Evolutionary conservation across 1,140 invertebrate species (phyloP).

Genomic region (Eubasilissa regina): DNA sequence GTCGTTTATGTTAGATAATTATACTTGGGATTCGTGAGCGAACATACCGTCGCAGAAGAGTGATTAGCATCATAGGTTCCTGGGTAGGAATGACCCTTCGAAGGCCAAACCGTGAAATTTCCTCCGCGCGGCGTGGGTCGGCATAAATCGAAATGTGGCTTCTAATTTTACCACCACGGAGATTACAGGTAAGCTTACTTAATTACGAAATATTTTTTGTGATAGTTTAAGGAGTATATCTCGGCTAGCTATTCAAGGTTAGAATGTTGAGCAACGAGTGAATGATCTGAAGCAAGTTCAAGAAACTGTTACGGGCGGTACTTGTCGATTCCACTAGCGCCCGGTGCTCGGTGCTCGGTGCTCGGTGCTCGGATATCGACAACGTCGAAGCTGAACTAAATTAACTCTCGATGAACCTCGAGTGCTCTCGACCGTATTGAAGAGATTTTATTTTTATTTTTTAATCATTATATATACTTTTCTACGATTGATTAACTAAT

Average conservation of each 20-base stretch:
- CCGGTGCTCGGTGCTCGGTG: too few species aligned
- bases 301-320: constrained; percentile 24
- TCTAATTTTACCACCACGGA: not conserved
- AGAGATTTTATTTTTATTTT: too few species aligned
- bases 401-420: too few species aligned
- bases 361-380: too few species aligned
- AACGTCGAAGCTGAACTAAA: too few species aligned
- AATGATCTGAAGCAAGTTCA: constrained; percentile 30
- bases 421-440: too few species aligned
- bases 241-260: constrained; percentile 27
- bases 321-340: too few species aligned
- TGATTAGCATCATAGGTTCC: constrained; percentile 16
- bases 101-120: constrained; percentile 11
- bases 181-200: not conserved
- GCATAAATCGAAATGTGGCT: not conserved
- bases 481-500: too few species aligned
- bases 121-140: too few species aligned
- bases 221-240: constrained; percentile 17
- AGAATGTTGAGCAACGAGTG: constrained; percentile 38
- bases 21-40: not conserved
- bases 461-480: too few species aligned
- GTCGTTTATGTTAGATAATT: constrained; percentile 29
- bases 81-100: constrained; percentile 45
- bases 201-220: constrained; percentile 22
- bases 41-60: constrained; percentile 5